phyloP scores from a whole-genome alignment of 2,113 vertebrate species.

The Vombatus ursinus region DNA sequence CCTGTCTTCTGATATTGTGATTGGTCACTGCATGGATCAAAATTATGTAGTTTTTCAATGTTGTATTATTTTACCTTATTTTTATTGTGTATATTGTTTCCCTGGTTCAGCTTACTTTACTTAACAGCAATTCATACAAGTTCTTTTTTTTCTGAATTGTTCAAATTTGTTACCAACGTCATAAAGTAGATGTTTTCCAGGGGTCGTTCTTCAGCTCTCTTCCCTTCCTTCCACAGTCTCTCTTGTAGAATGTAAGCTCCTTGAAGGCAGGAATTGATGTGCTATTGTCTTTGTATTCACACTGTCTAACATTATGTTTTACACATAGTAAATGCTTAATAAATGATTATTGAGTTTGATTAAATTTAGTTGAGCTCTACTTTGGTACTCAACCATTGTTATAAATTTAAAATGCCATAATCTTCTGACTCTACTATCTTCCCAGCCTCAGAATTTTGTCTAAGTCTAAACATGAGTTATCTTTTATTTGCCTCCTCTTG shows the following conservation, averaged over 20 bases:
- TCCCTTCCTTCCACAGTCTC: background rate
- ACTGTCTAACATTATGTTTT: background rate
- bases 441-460: background rate
- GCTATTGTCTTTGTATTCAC: background rate
- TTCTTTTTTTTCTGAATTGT: background rate
- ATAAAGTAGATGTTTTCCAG: background rate
- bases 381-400: background rate
- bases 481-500: background rate
- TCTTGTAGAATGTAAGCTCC: no score
- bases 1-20: background rate
- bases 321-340: no score
- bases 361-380: background rate
- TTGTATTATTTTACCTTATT: background rate
- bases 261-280: no score
- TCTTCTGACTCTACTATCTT: background rate
- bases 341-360: background rate
- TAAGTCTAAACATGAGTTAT: background rate
- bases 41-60: background rate
- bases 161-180: background rate
- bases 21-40: background rate
- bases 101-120: background rate
- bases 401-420: background rate
- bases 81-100: background rate
- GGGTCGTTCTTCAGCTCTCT: background rate
- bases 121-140: background rate